phyloP scores from a whole-genome alignment of 2,888 invertebrate species.

The Platycheirus albimanus region DNA sequence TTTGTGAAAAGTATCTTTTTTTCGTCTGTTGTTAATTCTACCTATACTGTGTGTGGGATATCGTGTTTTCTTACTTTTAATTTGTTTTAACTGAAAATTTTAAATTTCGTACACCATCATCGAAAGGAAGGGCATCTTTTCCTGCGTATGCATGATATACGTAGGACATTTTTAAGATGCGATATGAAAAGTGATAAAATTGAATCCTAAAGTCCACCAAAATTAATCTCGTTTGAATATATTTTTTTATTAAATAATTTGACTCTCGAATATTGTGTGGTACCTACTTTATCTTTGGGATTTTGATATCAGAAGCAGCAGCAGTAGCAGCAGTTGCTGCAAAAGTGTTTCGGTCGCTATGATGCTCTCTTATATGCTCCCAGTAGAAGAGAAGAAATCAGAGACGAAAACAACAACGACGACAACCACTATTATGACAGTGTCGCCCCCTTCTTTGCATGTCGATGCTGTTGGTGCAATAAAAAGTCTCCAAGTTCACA shows the following conservation, averaged over 20 bases:
- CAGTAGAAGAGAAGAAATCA: conserved; percentile 90
- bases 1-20: conserved; percentile 48
- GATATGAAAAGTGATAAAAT: conserved; percentile 36
- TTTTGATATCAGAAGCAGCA: conserved; percentile 19
- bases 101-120: conserved; percentile 6
- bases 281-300: conserved; percentile 26
- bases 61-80: neutral
- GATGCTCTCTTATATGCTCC: conserved; percentile 93
- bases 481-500: conserved; percentile 49
- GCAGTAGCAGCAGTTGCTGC: neutral
- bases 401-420: conserved; percentile 81
- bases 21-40: conserved; percentile 24
- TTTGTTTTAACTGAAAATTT: neutral
- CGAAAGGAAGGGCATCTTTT: conserved; percentile 22
- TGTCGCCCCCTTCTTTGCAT: conserved; percentile 54
- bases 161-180: conserved; percentile 24
- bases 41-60: neutral
- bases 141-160: conserved; percentile 16
- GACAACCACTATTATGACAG: conserved; percentile 65
- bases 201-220: conserved; percentile 23
- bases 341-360: conserved; percentile 83
- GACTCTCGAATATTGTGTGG: conserved; percentile 37
- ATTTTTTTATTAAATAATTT: conserved; percentile 19
- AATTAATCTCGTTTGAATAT: conserved; percentile 10
- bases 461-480: conserved; percentile 49